Conservation (phyloP, 2,888 invertebrate species). For the Tenthredo amoena region DNA sequence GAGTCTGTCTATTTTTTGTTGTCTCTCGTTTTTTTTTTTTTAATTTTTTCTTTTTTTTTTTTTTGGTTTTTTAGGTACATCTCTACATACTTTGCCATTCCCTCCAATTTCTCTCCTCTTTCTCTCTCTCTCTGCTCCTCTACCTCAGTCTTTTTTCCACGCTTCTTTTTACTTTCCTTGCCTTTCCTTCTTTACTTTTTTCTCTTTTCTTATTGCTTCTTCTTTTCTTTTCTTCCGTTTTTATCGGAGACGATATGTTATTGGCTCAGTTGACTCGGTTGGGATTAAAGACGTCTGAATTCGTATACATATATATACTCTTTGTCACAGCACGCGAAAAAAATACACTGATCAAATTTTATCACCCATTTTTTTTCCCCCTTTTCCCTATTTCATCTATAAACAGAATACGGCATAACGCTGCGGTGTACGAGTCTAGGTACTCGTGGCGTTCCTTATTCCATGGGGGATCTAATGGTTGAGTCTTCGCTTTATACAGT, state of each 20-base stretch:
- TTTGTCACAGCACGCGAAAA: background rate
- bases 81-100: background rate
- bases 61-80: background rate
- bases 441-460: background rate
- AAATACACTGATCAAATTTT: background rate
- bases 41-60: background rate
- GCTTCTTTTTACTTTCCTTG: background rate
- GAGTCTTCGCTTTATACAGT: background rate
- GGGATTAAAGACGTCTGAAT: constrained; percentile 13
- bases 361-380: background rate
- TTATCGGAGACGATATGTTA: constrained; percentile 1
- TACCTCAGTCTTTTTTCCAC: background rate
- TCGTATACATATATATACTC: background rate
- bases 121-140: background rate
- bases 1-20: background rate
- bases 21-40: too few species aligned
- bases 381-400: background rate
- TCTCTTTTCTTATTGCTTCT: background rate
- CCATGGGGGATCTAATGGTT: background rate
- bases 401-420: background rate
- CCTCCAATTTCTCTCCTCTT: background rate
- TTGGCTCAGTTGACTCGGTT: constrained; percentile 16
- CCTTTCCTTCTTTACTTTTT: background rate
- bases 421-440: background rate
- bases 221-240: background rate